Conservation (phyloP, 2,113 vertebrate species). For the Corvus cornix region DNA sequence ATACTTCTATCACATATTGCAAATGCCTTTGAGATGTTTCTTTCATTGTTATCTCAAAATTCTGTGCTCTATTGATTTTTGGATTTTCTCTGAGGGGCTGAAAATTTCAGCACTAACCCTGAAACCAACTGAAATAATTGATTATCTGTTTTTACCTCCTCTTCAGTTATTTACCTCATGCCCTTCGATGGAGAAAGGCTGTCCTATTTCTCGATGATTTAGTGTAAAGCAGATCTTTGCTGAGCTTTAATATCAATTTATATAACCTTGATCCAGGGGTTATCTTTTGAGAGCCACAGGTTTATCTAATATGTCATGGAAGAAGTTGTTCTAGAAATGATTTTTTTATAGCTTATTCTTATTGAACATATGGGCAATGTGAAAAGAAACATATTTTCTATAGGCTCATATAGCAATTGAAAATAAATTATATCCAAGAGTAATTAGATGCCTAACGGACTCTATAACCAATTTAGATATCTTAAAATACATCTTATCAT, state of each 20-base stretch:
- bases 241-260: constrained; percentile 29
- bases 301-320: background rate
- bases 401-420: background rate
- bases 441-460: background rate
- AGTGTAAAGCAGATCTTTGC: constrained; percentile 5
- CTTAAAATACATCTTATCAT: background rate
- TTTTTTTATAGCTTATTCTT: background rate
- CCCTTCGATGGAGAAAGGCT: constrained; percentile 15
- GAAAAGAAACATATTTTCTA: background rate
- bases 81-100: constrained; percentile 28
- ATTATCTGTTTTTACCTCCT: constrained; percentile 60
- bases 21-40: constrained; percentile 30
- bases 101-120: constrained; percentile 32
- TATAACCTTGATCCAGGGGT: background rate
- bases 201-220: constrained; percentile 41
- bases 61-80: constrained; percentile 51
- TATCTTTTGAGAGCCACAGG: background rate
- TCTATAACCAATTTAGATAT: background rate
- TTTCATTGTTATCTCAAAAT: constrained; percentile 32
- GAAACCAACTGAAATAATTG: constrained; percentile 54
- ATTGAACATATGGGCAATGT: background rate
- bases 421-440: background rate
- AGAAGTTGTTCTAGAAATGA: background rate
- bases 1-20: background rate
- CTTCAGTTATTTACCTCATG: constrained; percentile 47